Evolutionary conservation across 2,888 invertebrate species (phyloP), one percentile per base, ranked within the genome.

Genomic region (Bimastos eiseni): DNA sequence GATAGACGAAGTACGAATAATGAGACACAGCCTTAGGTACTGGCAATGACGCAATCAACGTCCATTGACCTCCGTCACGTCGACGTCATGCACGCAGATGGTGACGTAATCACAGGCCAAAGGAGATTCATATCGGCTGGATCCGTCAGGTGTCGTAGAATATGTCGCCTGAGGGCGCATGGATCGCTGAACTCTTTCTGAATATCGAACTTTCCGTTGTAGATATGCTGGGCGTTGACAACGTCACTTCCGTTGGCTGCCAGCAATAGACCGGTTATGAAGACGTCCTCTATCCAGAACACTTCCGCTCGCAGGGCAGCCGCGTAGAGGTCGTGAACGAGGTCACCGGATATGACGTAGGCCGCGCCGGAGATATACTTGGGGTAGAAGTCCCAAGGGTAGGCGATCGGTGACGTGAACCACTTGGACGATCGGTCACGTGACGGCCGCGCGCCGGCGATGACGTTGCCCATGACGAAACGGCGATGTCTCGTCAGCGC

Each of bases 211-310:
- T 86, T 86, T 24, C 86, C 86, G 86, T 86, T 86, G 34, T 86
- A 86, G 37, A 86, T 86, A 86, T 86, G 86, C 34, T 86, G 86
- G 36, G 37, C 86, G 34, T 86, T 33, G 33, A 33, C 36, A 21
- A 86, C 36, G 36, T 37, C 86, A 36, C 86, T 86, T 36, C 86
- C 86, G 86, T 34, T 34, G 36, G 36, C 36, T 0, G 86, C 86
- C 86, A 86, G 13, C 34, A 86, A 36, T 17, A 90, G n/a, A 34
- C 90, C 98, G 90, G 98, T 98, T 92, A 97, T 96, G 95, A 97
- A 98, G 92, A 98, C 98, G 96, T 98, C 98, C 95, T 98, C 98
- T 93, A 92, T 41, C 92, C 92, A 92, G 89, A 92, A 92, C 17
- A 91, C 41, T 44, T 49, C 38, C 34, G 90, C 89, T 15, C 86